Base-by-base conservation (phyloP, 2,888 invertebrate species). In the Aphelenchoides bicaudatus region DNA sequence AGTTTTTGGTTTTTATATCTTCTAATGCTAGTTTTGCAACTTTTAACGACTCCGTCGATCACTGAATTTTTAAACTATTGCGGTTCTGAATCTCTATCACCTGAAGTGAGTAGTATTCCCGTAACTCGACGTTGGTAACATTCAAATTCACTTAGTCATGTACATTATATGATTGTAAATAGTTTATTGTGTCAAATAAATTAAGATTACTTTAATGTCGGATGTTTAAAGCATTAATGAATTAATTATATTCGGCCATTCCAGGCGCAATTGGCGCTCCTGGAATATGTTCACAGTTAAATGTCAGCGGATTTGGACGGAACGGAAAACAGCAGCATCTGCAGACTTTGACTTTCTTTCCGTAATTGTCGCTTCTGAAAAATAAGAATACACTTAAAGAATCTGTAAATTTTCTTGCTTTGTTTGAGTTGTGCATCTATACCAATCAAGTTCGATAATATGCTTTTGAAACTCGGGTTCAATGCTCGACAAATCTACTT, bases 321-420 rank as follows among this genome's bases (percentile, higher is more conserved):
- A 77, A 77, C 46, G 76, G 76, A 63, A 71, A 76, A 58, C 76
- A 76, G 51, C 76, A 76, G 57, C 76, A 76, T 8, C 75, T 66
- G 51, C 77, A 78, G 19, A 71, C 70, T 50, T 76, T 75, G 52
- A 68, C 74, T 8, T 54, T 53, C 34, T 68, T 69, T 0, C 64
- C 67, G 27, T 56, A 57, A 47, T 65, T 66, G 30, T 54, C 48
- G 8, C 6, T 21, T 54, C 63, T 58, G 28, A 46, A 63, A 21
- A 10, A 25, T 25, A n/a, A 43, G 16, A 43, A 19, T 16, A 19
- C 16, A 8, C 46, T 8, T 19, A n/a, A n/a, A n/a, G 49, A 6
- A 49, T 49, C n/a, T 39, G 39, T 27, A 10, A 21, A 28, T 10
- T 16, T 13, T n/a, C 62, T 60, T 37, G 70, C 73, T 68, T 69